A percentile compares a stretch with the other conserved stretches of the same genome.
phyloP scores from a whole-genome alignment of 2,888 invertebrate species.

The Ophion obscuratus region DNA sequence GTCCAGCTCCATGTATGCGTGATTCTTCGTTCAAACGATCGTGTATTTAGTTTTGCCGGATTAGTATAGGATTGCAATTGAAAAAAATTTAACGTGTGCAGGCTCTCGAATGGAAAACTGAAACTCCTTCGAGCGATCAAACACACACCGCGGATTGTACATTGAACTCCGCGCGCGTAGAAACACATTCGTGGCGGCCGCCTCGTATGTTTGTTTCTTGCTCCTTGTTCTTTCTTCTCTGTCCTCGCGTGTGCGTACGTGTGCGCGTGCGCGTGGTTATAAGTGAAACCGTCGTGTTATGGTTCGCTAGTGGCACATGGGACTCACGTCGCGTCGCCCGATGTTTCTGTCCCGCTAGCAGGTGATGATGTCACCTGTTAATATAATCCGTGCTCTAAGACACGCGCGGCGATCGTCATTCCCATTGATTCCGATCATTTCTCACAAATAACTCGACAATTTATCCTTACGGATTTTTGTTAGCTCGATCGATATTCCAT shows the following conservation, averaged over 20 bases:
- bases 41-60: slow-evolving; percentile 1
- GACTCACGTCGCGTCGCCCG: background rate
- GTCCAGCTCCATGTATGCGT: background rate
- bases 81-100: slow-evolving; percentile 20
- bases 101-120: slow-evolving; percentile 29
- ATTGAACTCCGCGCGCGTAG: slow-evolving; percentile 36
- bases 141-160: slow-evolving; percentile 23
- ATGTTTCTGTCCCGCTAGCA: slow-evolving; percentile 31
- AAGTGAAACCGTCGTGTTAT: slow-evolving; percentile 42
- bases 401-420: slow-evolving; percentile 25
- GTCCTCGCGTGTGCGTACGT: background rate
- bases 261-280: slow-evolving; percentile 18
- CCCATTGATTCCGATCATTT: background rate
- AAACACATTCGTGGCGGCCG: slow-evolving; percentile 17
- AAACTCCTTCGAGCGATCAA: slow-evolving; percentile 33
- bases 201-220: background rate
- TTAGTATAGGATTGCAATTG: slow-evolving; percentile 25
- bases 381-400: slow-evolving; percentile 56
- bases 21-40: slow-evolving; percentile 23
- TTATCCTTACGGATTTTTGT: slow-evolving; percentile 8
- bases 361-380: slow-evolving; percentile 65
- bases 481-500: too few relatives aligned
- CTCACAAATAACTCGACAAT: slow-evolving; percentile 3
- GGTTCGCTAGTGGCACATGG: slow-evolving; percentile 50
- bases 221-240: background rate